Evolutionary conservation across 2,113 vertebrate genomes (phyloP), one percentile per base, ranked within the genome.

Genomic region (Cariama cristata): DNA sequence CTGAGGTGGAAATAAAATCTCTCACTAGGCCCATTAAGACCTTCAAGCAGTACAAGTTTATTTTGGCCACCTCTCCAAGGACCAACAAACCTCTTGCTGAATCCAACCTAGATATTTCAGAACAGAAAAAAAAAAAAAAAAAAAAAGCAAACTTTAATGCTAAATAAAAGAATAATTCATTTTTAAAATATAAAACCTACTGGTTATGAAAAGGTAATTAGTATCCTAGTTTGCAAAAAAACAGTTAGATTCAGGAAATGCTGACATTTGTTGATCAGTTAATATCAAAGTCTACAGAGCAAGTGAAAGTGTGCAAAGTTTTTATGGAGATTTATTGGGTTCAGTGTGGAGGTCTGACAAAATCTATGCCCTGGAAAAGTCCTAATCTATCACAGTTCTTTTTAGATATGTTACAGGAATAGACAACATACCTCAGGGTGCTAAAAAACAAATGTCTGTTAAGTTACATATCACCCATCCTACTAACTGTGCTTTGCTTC

Each of bases 1-100:
- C 3, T 76, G 89, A 62, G 13, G 47, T 91, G 40, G 56, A 96
- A 94, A 98, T 62, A 93, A 98, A 95, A 88, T 96, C 44, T 94
- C 28, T 96, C 80, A 75, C 62, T 84, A 98, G 49, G 13, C 95
- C 89, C 96, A 97, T 96, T 88, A 98, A 97, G 56, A 91, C 60
- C 79, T 96, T 98, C 75, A 98, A 97, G 84, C 97, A 98, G 40
- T 87, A 62, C 55, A 97, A 94, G 64, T 95, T 98, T 76, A 94
- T 95, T 96, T 98, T 98, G 73, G 96, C 92, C 79, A 97, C 88
- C 62, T 98, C 95, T 67, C 97, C 97, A 80, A 98, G 93, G 44
- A 98, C 50, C 80, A 98, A 38, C 49, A 98, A 91, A 91, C 90
- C 67, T 88, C 98, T 35, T 13, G 47, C 30, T 94, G 96, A 97